Evolutionary conservation across 2,888 invertebrate genomes (phyloP).

Genomic region (Lampropteryx suffumata): DNA sequence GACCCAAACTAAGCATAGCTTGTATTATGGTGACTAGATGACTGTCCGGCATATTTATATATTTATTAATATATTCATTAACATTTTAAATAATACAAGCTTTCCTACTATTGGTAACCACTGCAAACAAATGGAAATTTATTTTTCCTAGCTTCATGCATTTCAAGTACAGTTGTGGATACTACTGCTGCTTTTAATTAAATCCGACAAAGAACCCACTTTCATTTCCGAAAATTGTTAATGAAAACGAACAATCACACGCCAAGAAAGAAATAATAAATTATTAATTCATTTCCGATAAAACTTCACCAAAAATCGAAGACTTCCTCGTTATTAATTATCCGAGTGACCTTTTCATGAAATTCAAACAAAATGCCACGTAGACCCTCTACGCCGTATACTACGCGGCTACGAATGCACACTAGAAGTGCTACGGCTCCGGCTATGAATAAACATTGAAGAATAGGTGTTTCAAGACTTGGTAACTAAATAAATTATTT

Average conservation of each 20-base stretch:
- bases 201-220: neutral
- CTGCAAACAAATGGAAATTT: too few relatives aligned
- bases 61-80: too few relatives aligned
- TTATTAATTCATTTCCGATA: conserved; percentile 9
- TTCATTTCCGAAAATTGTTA: conserved; percentile 8
- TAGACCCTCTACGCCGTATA: conserved; percentile 19
- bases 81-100: too few relatives aligned
- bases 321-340: conserved; percentile 7
- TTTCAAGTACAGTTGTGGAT: too few relatives aligned
- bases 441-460: neutral
- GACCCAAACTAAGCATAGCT: too few relatives aligned
- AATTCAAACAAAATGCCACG: conserved; percentile 10
- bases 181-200: neutral
- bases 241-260: conserved; percentile 4
- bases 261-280: conserved; percentile 4
- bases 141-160: too few relatives aligned
- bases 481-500: too few relatives aligned
- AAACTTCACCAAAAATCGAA: conserved; percentile 4
- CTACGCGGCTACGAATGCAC: conserved; percentile 11
- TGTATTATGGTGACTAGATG: too few relatives aligned
- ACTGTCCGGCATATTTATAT: too few relatives aligned
- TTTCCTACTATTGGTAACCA: too few relatives aligned
- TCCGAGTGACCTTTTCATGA: conserved; percentile 8
- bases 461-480: too few relatives aligned
- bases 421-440: neutral